Evolutionary conservation across 1,140 invertebrate genomes (phyloP).

Genomic region (Bombus pyrosoma): DNA sequence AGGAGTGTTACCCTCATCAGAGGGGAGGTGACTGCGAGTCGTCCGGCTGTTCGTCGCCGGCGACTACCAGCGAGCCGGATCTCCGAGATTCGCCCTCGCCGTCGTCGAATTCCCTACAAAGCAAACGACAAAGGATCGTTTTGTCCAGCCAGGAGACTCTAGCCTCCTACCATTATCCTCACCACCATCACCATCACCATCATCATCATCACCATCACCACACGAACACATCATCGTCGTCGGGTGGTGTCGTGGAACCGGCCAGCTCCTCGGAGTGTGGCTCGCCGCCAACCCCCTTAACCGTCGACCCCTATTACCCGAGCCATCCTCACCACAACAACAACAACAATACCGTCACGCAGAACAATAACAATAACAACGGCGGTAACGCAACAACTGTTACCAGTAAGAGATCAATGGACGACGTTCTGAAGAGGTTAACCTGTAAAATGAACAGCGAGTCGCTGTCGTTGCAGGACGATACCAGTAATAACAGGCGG

Average conservation of each 20-base stretch:
- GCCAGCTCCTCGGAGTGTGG: constrained; percentile 88
- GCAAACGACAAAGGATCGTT: constrained; percentile 75
- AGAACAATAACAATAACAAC: constrained; percentile 80
- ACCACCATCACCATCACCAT: constrained; percentile 71
- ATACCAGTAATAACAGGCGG: constrained; percentile 70
- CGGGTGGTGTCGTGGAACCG: constrained; percentile 77
- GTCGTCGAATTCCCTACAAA: constrained; percentile 73
- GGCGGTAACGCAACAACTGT: constrained; percentile 65
- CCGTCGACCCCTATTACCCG: constrained; percentile 73
- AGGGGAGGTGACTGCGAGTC: constrained; percentile 72
- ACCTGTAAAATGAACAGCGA: constrained; percentile 89
- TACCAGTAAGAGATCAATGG: constrained; percentile 88
- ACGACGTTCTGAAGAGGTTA: constrained; percentile 92
- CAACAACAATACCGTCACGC: constrained; percentile 81
- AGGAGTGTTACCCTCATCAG: constrained; percentile 74
- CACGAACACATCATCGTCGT: constrained; percentile 72
- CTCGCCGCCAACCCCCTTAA: constrained; percentile 85
- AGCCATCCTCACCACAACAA: constrained; percentile 82
- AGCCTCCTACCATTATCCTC: constrained; percentile 60
- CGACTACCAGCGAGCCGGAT: constrained; percentile 78
- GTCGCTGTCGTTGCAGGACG: constrained; percentile 75
- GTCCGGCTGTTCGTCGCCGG: constrained; percentile 80
- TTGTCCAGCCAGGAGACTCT: constrained; percentile 69
- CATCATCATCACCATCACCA: constrained; percentile 69
- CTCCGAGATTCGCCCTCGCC: constrained; percentile 77